phyloP scores from a whole-genome alignment of 2,888 invertebrate genomes.

The Cheiracanthium punctorium region DNA sequence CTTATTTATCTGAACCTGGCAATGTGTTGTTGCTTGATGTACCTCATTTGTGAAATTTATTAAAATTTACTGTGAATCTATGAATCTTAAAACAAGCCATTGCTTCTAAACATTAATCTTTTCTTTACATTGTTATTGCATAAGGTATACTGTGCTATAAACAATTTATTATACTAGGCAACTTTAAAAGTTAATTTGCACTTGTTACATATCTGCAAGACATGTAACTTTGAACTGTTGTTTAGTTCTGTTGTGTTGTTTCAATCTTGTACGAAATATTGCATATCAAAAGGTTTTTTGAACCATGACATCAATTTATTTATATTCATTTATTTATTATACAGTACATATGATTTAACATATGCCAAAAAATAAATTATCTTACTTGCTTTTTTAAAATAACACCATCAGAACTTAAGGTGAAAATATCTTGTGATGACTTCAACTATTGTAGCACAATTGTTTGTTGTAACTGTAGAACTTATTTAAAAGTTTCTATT shows the following conservation, averaged over 20 bases:
- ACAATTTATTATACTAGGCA: no score
- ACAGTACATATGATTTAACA: no score
- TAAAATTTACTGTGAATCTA: no score
- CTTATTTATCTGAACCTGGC: neutral
- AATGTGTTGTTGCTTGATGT: neutral
- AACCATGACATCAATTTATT: no score
- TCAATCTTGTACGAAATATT: neutral
- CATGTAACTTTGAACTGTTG: constrained; percentile 4
- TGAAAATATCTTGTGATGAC: neutral
- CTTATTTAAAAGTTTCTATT: constrained; percentile 62
- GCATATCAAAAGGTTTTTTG: neutral
- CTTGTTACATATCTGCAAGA: constrained; percentile 62
- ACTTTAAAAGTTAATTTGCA: no score
- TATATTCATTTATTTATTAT: no score
- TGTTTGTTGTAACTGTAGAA: constrained; percentile 60
- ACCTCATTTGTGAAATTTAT: neutral
- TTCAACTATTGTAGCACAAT: constrained; percentile 65
- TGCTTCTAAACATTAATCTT: no score
- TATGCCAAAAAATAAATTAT: no score
- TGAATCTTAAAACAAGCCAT: no score
- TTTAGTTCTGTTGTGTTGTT: neutral
- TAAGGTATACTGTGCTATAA: no score
- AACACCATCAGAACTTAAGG: neutral
- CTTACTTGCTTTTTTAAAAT: neutral
- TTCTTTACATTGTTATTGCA: no score